phyloP scores from a whole-genome alignment of 2,797 vertebrate species.

The Hydrolagus colliei region DNA sequence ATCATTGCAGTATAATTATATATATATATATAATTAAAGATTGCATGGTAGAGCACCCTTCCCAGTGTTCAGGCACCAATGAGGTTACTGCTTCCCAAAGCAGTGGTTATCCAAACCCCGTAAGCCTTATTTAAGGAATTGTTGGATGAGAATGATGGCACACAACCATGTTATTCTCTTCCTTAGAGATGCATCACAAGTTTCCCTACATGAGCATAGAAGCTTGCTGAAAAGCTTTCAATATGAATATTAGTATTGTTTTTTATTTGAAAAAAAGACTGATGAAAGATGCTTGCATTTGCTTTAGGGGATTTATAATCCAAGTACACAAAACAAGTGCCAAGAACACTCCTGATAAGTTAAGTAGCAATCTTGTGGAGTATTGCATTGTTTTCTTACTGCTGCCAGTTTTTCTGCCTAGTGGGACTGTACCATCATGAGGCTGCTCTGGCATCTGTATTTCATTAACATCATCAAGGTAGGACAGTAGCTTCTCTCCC shows the following conservation, averaged over 20 bases:
- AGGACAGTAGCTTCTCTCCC: background rate
- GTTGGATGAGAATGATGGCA: background rate
- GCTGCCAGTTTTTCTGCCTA: constrained; percentile 32
- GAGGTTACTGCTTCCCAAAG: too few species aligned
- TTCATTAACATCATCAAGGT: constrained; percentile 41
- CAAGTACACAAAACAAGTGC: background rate
- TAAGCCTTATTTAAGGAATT: background rate
- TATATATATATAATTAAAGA: too few species aligned
- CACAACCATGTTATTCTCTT: background rate
- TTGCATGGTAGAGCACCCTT: too few species aligned
- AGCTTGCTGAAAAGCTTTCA: background rate
- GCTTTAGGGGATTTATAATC: constrained; percentile 17
- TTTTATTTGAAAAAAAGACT: background rate
- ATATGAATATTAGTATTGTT: too few species aligned
- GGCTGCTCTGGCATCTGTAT: constrained; percentile 40
- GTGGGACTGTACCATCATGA: constrained; percentile 36
- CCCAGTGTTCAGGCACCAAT: too few species aligned
- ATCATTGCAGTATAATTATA: too few species aligned
- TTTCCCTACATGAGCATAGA: background rate
- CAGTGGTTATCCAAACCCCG: too few species aligned
- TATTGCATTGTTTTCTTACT: constrained; percentile 12
- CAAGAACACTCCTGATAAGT: constrained; percentile 10
- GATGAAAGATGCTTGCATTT: background rate
- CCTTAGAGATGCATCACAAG: background rate
- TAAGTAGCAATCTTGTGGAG: background rate